phyloP scores from a whole-genome alignment of 2,888 invertebrate species.

The Copidosoma aretas region DNA sequence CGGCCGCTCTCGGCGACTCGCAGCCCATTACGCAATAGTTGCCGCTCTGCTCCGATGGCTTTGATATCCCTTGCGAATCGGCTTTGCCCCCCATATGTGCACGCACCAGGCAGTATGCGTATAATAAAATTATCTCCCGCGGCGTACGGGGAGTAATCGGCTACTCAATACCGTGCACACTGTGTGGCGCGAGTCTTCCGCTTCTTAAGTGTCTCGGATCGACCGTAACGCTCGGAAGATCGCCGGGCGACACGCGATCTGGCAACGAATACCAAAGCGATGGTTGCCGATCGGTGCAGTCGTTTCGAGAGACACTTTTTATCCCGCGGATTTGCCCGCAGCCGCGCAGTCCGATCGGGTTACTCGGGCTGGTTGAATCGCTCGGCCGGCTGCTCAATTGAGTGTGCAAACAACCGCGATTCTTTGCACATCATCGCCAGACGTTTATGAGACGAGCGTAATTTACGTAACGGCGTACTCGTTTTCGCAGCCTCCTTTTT shows the following conservation, averaged over 20 bases:
- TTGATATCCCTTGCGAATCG: conserved; percentile 15
- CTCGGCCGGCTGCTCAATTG: conserved; percentile 9
- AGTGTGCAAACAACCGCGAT: conserved; percentile 15
- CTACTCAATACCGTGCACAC: too few species aligned
- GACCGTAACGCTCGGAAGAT: too few species aligned
- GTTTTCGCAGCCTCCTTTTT: too few species aligned
- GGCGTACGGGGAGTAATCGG: too few species aligned
- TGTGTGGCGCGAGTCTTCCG: too few species aligned
- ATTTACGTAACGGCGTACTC: too few species aligned
- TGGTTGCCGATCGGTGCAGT: not conserved
- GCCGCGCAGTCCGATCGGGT: conserved; percentile 1
- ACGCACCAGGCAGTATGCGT: too few species aligned
- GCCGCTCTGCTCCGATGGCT: conserved; percentile 7
- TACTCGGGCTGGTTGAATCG: conserved; percentile 10
- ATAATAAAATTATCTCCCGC: too few species aligned
- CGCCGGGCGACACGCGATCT: too few species aligned
- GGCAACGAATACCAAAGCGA: too few species aligned
- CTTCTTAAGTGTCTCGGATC: too few species aligned
- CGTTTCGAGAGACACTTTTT: not conserved
- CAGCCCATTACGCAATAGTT: conserved; percentile 30
- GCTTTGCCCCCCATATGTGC: not conserved
- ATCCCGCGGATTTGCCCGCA: not conserved
- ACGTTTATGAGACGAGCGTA: too few species aligned
- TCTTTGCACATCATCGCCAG: not conserved
- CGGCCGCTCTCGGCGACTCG: not conserved